Percentiles rank a stretch among this genome's conserved stretches.
Conservation (phyloP, 2,888 invertebrate genomes). For the Chalcis sispes region DNA sequence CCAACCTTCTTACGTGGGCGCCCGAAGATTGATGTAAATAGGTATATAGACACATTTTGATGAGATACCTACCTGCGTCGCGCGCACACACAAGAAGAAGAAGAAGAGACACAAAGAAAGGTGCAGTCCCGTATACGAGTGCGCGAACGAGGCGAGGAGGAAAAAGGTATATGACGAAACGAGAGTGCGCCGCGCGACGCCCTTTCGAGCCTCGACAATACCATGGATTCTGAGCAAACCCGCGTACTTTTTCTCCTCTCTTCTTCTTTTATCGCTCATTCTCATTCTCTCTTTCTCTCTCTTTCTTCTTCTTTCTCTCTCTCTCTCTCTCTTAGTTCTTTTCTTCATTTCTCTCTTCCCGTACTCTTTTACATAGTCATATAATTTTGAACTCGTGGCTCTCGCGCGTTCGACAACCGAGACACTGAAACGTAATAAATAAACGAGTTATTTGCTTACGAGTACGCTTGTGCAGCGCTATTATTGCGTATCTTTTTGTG, state of each 20-base stretch:
- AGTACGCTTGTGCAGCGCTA: neutral
- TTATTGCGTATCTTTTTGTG: slow-evolving; percentile 2
- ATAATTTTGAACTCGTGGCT: too few species aligned
- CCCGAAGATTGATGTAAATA: slow-evolving; percentile 56
- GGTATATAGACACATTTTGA: slow-evolving; percentile 51
- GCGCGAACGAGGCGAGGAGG: neutral
- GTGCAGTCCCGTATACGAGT: slow-evolving; percentile 25
- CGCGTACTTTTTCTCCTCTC: too few species aligned
- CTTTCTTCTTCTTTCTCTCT: neutral
- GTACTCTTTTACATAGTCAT: neutral
- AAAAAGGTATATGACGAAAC: neutral
- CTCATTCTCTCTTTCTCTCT: neutral
- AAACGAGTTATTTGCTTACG: slow-evolving; percentile 10
- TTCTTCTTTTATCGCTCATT: neutral
- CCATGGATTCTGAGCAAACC: slow-evolving; percentile 26
- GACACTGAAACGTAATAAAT: slow-evolving; percentile 1
- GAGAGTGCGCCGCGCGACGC: neutral
- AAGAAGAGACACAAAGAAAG: slow-evolving; percentile 55
- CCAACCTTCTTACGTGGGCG: slow-evolving; percentile 65
- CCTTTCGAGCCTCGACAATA: slow-evolving; percentile 31
- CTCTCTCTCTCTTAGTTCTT: neutral
- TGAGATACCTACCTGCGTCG: slow-evolving; percentile 38
- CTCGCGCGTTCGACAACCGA: neutral
- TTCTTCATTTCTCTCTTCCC: neutral
- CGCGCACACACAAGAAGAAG: slow-evolving; percentile 8